Evolutionary conservation across 2,797 vertebrate genomes (phyloP).

Genomic region (Apogon talboti): DNA sequence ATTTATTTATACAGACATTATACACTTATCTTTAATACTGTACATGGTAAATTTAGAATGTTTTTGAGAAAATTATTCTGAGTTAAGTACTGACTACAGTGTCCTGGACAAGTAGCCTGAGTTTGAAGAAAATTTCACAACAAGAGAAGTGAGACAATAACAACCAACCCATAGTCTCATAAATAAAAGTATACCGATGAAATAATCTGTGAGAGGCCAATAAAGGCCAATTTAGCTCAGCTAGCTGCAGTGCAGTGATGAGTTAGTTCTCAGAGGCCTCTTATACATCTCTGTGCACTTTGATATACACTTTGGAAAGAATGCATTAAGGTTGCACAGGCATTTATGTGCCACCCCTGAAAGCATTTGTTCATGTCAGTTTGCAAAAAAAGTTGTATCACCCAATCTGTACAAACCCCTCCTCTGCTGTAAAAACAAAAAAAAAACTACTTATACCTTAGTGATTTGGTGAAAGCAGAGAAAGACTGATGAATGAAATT

Average conservation of each 20-base stretch:
- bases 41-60: no score
- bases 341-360: background rate
- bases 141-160: slow-evolving; percentile 5
- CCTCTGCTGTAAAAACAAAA: background rate
- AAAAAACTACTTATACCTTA: background rate
- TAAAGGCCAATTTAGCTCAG: background rate
- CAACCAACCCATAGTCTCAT: background rate
- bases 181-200: slow-evolving; percentile 4
- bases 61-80: no score
- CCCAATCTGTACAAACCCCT: background rate
- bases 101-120: background rate
- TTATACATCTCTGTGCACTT: background rate
- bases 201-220: background rate
- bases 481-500: background rate
- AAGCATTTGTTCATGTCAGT: background rate
- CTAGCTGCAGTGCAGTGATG: background rate
- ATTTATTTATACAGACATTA: no score
- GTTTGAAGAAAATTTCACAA: background rate
- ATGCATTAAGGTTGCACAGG: background rate
- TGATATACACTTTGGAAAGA: background rate
- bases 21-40: no score
- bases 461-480: background rate
- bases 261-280: slow-evolving; percentile 4
- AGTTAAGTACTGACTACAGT: no score
- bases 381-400: background rate